Conservation (phyloP, 2,888 invertebrate species). For the Bruchidius siliquastri region DNA sequence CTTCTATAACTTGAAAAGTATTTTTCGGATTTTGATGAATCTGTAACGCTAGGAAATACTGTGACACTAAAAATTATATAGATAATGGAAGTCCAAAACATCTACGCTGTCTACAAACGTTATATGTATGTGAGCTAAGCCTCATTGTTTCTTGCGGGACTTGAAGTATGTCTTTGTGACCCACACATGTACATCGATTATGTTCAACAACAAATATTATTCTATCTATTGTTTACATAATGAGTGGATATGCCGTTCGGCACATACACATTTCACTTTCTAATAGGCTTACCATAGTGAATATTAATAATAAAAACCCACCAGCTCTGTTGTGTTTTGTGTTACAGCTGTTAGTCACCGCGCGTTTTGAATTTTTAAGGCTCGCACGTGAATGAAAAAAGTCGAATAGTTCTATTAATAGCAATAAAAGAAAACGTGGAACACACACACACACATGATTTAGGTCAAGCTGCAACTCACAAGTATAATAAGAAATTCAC, state of each 20-base stretch:
- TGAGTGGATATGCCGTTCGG: not conserved
- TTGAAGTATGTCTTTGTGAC: not conserved
- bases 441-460: not conserved
- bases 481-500: too few relatives aligned
- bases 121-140: not conserved
- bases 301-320: not conserved
- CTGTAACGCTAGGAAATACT: too few relatives aligned
- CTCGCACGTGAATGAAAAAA: not conserved
- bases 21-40: too few relatives aligned
- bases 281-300: not conserved
- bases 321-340: not conserved
- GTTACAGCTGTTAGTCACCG: not conserved
- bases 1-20: too few relatives aligned
- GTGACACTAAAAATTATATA: too few relatives aligned
- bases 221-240: not conserved
- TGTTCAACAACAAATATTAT: not conserved
- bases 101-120: too few relatives aligned
- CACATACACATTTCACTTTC: not conserved
- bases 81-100: too few relatives aligned
- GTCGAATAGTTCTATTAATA: not conserved
- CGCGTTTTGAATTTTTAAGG: not conserved
- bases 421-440: not conserved
- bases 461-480: not conserved
- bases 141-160: not conserved
- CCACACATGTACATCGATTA: not conserved